phyloP scores from a whole-genome alignment of 2,888 invertebrate genomes.

The Autographa pulchrina region DNA sequence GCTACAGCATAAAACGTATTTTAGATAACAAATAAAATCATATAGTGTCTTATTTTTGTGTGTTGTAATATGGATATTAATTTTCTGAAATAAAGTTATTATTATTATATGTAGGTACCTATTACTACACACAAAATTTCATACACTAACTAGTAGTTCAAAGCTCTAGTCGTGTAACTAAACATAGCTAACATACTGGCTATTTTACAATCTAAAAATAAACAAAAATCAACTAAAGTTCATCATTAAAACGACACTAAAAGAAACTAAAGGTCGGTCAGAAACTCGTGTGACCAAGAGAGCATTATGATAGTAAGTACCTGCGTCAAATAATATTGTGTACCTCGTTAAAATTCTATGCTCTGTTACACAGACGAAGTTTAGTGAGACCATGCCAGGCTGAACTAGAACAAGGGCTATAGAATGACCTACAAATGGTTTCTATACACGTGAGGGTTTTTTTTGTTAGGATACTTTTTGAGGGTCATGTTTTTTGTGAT shows the following conservation, averaged over 20 bases:
- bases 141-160: too few relatives aligned
- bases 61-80: too few relatives aligned
- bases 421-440: background rate
- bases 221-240: background rate
- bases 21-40: too few relatives aligned
- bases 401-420: background rate
- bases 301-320: conserved; percentile 53
- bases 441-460: background rate
- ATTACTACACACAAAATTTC: too few relatives aligned
- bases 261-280: conserved; percentile 50
- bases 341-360: conserved; percentile 72
- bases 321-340: conserved; percentile 61
- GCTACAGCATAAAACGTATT: too few relatives aligned
- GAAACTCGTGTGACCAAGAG: conserved; percentile 52
- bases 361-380: conserved; percentile 61
- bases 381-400: conserved; percentile 20
- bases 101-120: too few relatives aligned
- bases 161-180: too few relatives aligned
- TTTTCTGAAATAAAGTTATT: too few relatives aligned
- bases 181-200: too few relatives aligned
- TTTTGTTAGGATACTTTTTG: background rate
- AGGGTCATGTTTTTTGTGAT: background rate
- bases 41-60: too few relatives aligned
- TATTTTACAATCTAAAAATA: background rate
- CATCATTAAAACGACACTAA: background rate